Percentiles rank a stretch among this genome's conserved stretches.
These are phyloP conservation scores for Trachymyrmex septentrionalis DNA, from an alignment of 1,140 invertebrate genomes.

Conservation along the genomic window DNA sequence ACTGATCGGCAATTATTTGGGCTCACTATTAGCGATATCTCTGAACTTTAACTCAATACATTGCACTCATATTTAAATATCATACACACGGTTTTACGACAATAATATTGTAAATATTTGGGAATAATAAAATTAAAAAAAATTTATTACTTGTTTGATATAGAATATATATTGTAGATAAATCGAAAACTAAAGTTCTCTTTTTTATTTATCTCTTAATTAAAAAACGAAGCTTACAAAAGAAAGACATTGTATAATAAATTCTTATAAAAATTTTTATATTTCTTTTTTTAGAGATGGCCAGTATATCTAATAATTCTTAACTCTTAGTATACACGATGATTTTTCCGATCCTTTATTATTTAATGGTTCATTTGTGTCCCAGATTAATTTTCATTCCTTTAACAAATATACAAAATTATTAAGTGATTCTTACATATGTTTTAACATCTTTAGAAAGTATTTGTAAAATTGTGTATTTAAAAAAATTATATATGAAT, in stretches of 20 bases:
- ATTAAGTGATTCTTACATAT: no score
- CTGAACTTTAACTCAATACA: background rate
- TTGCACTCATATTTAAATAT: background rate
- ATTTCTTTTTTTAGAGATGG: background rate
- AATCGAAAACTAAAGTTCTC: no score
- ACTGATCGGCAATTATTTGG: background rate
- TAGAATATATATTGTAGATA: background rate
- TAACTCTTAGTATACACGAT: background rate
- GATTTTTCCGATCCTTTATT: no score
- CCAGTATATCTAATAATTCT: background rate
- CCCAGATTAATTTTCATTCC: no score
- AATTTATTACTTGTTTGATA: background rate
- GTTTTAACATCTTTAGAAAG: no score
- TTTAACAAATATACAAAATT: no score
- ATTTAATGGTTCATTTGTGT: no score
- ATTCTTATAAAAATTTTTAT: background rate
- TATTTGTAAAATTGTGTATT: no score
- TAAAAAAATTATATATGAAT: no score
- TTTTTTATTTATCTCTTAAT: slow-evolving; percentile 2
- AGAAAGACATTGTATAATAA: background rate
- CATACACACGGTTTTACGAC: background rate
- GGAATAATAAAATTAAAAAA: background rate
- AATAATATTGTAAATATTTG: background rate
- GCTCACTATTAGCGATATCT: background rate
- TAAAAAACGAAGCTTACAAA: background rate